Evolutionary conservation across 2,888 invertebrate genomes (phyloP).

Genomic region (Pseudococcus jackbeardsleyi): DNA sequence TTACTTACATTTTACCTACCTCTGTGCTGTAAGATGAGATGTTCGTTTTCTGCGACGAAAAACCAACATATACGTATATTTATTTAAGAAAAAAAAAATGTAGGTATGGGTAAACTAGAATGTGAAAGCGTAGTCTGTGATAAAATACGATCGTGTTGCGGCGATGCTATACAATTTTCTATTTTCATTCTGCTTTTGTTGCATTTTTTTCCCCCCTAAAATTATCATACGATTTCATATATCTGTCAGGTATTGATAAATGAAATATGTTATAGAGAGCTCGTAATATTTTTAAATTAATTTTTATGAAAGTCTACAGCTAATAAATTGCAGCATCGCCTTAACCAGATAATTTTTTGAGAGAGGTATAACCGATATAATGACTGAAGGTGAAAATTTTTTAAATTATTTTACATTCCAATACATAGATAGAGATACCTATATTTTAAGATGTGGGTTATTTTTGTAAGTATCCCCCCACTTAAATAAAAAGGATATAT

Average conservation of each 20-base stretch:
- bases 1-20: slow-evolving; percentile 31
- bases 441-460: slow-evolving; percentile 44
- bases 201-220: slow-evolving; percentile 6
- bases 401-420: slow-evolving; percentile 28
- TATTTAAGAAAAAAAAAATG: slow-evolving; percentile 6
- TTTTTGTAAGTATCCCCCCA: slow-evolving; percentile 49
- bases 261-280: background rate
- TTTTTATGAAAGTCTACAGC: background rate
- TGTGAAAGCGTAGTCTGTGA: slow-evolving; percentile 51
- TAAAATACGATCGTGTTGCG: slow-evolving; percentile 4
- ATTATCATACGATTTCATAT: background rate
- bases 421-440: background rate
- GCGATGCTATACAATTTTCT: background rate
- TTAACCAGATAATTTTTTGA: background rate
- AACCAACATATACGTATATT: slow-evolving; percentile 17
- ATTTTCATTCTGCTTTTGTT: background rate
- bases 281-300: background rate
- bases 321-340: background rate
- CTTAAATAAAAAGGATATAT: slow-evolving; percentile 55
- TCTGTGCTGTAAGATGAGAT: slow-evolving; percentile 19
- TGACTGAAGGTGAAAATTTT: slow-evolving; percentile 18
- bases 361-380: slow-evolving; percentile 6
- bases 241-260: background rate
- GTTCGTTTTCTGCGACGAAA: slow-evolving; percentile 3
- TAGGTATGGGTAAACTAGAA: slow-evolving; percentile 26